Evolutionary conservation across 2,797 vertebrate genomes (phyloP), one percentile per base, ranked within the genome.

Genomic region (Anabacerthia variegaticeps): DNA sequence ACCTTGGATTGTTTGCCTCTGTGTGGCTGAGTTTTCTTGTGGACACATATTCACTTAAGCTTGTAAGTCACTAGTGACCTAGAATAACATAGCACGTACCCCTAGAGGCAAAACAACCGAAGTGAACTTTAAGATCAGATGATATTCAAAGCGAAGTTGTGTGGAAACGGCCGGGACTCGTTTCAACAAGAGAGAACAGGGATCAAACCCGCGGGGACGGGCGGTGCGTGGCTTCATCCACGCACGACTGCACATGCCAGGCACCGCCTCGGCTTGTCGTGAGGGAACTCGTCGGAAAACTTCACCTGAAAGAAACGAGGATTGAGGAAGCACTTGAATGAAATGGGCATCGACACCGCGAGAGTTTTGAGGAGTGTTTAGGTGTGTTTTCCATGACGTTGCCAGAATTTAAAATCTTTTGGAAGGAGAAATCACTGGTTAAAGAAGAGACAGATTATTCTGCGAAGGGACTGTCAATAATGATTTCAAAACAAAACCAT

Each of bases 71-170:
- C 87, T 28, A 44, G 85, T 73, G 77, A 96, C 85, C 66, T 76
- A 56, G 85, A 95, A 84, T 78, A 94, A 73, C 76, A 55, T 1
- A 19, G 74, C 72, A 12, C 62, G 59, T 78, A 93, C 67, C 68
- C 85, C 87, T 89, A 92, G 94, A 94, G 92, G 79, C 87, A 80
- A 73, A 95, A 37, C 74, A 46, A 46, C 71, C 75, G 71, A 85
- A 96, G 63, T 62, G 68, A 95, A 69, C 48, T 77, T 90, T 72
- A 59, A 95, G 58, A 78, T 71, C 96, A 81, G 90, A 81, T 43
- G 34, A 79, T 44, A 69, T 52, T 67, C 66, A 36, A 68, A 69
- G 85, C 10, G 73, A 69, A 88, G 79, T 58, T 74, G 44, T 1
- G 56, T 34, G 56, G 75, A 41, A 84, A 9, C 1, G 0, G 28